Evolutionary conservation across 30 jellyfish, hydroid and myxozoan species (phyloP).

Genomic region (Sanderia malayensis): DNA sequence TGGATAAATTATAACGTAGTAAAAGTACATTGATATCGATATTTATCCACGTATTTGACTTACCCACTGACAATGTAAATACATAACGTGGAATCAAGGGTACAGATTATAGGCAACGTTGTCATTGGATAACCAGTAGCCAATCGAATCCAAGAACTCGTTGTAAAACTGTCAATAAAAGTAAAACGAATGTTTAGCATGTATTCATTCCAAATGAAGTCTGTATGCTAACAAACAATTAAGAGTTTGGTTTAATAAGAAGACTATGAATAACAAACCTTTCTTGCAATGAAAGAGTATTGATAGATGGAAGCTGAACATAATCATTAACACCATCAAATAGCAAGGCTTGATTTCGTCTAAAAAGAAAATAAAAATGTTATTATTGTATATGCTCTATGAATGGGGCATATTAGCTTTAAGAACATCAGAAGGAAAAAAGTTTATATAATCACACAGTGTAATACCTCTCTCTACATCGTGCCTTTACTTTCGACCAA

Average conservation of each 20-base stretch:
- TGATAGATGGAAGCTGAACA: constrained; percentile 66
- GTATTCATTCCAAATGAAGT: neutral
- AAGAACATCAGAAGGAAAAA: no score
- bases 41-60: no score
- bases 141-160: constrained; percentile 79
- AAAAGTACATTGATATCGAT: no score
- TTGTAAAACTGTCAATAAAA: constrained; percentile 56
- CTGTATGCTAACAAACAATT: no score
- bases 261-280: no score
- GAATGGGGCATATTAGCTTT: no score
- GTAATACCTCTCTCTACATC: constrained; percentile 71
- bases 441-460: no score
- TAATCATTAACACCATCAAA: constrained; percentile 67
- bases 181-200: no score
- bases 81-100: constrained; percentile 61
- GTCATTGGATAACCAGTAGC: constrained; percentile 58
- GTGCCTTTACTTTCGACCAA: constrained; percentile 73
- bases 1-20: no score
- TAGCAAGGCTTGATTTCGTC: constrained; percentile 73
- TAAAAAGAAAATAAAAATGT: constrained; percentile 38
- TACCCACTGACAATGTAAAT: constrained; percentile 70
- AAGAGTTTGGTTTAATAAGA: no score
- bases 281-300: constrained; percentile 36
- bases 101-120: constrained; percentile 69
- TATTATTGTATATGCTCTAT: no score